These are phyloP conservation scores for Melanotaenia boesemani DNA, from an alignment of 2,797 vertebrate species.

Conservation along the genomic window DNA sequence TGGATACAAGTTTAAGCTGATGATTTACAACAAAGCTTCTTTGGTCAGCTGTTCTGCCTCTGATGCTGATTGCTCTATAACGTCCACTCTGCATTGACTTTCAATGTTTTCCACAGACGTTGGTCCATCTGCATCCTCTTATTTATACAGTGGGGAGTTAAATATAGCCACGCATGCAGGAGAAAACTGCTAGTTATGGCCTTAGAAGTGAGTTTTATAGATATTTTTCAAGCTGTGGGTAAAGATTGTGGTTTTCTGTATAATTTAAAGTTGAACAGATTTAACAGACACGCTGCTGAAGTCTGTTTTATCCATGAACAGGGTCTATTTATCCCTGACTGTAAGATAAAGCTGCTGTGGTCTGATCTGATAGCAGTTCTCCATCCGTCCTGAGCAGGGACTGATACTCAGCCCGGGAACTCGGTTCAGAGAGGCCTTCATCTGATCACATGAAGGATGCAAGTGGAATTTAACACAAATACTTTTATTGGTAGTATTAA, in stretches of 20 bases:
- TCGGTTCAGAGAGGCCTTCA: too few relatives aligned
- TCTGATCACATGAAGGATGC: too few relatives aligned
- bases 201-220: conserved; percentile 1
- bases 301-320: neutral
- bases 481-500: too few relatives aligned
- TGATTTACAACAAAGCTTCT: too few relatives aligned
- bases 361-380: too few relatives aligned
- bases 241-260: neutral
- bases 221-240: neutral
- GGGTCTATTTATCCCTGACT: neutral
- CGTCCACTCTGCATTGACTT: neutral
- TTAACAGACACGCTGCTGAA: neutral
- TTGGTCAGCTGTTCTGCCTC: too few relatives aligned
- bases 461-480: too few relatives aligned
- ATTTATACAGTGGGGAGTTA: neutral
- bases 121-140: neutral
- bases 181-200: neutral
- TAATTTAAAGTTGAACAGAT: neutral
- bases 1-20: too few relatives aligned
- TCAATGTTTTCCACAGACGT: neutral
- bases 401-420: too few relatives aligned
- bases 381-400: too few relatives aligned
- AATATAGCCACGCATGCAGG: neutral
- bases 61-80: neutral
- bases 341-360: neutral